Percentiles rank a stretch among this genome's conserved stretches.
Evolutionary conservation across 2,797 vertebrate genomes (phyloP).

Genomic region (Chaetophractus vellerosus): DNA sequence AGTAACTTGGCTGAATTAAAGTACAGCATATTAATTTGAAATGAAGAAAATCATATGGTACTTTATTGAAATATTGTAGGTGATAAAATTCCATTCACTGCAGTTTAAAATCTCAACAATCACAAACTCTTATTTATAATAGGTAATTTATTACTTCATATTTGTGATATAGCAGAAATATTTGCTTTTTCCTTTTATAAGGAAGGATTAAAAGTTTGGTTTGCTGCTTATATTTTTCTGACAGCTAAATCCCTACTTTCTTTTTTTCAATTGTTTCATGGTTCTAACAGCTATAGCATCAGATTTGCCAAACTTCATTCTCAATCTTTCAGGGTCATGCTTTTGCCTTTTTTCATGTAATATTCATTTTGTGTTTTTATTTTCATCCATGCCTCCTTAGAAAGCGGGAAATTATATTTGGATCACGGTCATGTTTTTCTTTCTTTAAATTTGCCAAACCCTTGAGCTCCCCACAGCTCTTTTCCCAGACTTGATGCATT

Average conservation of each 20-base stretch:
- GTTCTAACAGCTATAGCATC: not conserved
- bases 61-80: not conserved
- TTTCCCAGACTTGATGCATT: not conserved
- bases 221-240: not conserved
- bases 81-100: not conserved
- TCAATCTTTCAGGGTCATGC: not conserved
- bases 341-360: not conserved
- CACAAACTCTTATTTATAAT: not conserved
- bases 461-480: rapidly evolving
- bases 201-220: not conserved
- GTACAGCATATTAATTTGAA: constrained; percentile 25
- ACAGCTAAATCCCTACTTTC: not conserved
- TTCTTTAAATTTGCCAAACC: not conserved
- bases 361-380: not conserved
- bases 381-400: constrained; percentile 10
- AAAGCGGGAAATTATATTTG: constrained; percentile 7
- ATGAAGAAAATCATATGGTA: not conserved
- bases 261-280: not conserved
- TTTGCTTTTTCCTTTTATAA: constrained; percentile 28
- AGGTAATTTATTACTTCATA: not conserved
- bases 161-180: not conserved
- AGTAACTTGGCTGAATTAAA: constrained; percentile 18
- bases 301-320: not conserved
- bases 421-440: not conserved
- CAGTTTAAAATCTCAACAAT: constrained; percentile 14